A percentile compares a stretch with the other conserved stretches of the same genome.
These are phyloP conservation scores for Platynereis dumerilii DNA, from an alignment of 2,888 invertebrate species.

Conservation along the genomic window DNA sequence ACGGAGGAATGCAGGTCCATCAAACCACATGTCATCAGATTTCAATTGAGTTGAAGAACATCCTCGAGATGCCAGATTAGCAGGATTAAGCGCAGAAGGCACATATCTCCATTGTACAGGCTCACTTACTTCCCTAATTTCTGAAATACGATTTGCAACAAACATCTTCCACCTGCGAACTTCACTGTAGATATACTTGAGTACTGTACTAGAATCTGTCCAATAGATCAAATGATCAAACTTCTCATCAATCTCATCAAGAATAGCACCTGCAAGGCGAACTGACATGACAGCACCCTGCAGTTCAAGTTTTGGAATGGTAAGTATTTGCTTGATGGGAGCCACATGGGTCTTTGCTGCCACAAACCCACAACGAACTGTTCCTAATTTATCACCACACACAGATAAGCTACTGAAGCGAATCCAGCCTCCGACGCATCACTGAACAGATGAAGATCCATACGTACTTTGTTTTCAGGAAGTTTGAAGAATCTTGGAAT, in stretches of 20 bases:
- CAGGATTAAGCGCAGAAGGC: slow-evolving; percentile 45
- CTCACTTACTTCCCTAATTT: slow-evolving; percentile 35
- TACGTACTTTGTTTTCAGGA: slow-evolving; percentile 4
- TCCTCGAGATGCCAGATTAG: slow-evolving; percentile 46
- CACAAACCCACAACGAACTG: slow-evolving; percentile 22
- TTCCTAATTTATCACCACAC: slow-evolving; percentile 7
- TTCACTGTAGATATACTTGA: slow-evolving; percentile 31
- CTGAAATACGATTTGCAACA: slow-evolving; percentile 41
- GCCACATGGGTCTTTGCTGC: slow-evolving; percentile 27
- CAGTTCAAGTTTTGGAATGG: slow-evolving; percentile 29
- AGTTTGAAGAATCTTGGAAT: slow-evolving; percentile 13
- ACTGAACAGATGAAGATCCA: slow-evolving; percentile 27
- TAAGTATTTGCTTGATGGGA: slow-evolving; percentile 19
- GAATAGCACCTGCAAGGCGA: slow-evolving; percentile 15
- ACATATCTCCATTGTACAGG: slow-evolving; percentile 43
- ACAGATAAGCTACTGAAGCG: slow-evolving; percentile 22
- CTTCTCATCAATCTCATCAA: slow-evolving; percentile 19
- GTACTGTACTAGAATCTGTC: slow-evolving; percentile 29
- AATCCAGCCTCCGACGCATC: slow-evolving; percentile 27
- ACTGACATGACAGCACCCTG: slow-evolving; percentile 23
- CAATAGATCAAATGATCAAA: slow-evolving; percentile 25
- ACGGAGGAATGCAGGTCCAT: slow-evolving; percentile 30
- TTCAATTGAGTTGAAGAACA: too few relatives aligned
- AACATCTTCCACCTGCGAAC: slow-evolving; percentile 41
- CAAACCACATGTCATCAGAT: too few relatives aligned